Evolutionary conservation across 2,113 vertebrate genomes (phyloP).

Genomic region (Sorex araneus): DNA sequence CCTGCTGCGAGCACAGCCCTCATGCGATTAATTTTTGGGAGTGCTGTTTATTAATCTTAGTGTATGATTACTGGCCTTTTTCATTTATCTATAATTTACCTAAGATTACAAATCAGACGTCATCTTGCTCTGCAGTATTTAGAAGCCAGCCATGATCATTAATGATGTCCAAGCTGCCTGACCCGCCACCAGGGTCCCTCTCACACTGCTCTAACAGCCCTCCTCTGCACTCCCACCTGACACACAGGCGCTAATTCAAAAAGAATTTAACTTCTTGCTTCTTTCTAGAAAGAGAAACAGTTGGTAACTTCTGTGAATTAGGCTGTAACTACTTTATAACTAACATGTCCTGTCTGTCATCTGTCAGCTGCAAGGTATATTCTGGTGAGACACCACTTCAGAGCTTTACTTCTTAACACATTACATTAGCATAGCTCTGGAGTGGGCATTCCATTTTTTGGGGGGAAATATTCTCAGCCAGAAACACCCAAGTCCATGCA

Average conservation of each 20-base stretch:
- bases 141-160: conserved; percentile 92
- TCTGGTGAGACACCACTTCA: conserved; percentile 85
- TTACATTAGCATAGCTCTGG: conserved; percentile 80
- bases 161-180: conserved; percentile 90
- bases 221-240: conserved; percentile 89
- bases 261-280: conserved; percentile 90
- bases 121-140: conserved; percentile 94
- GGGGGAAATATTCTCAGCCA: conserved; percentile 84
- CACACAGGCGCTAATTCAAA: conserved; percentile 90
- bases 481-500: conserved; percentile 86
- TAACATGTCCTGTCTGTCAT: conserved; percentile 86
- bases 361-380: conserved; percentile 85
- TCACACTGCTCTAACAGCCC: conserved; percentile 90
- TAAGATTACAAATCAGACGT: conserved; percentile 92
- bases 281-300: conserved; percentile 90
- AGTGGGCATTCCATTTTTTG: conserved; percentile 82
- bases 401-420: conserved; percentile 81
- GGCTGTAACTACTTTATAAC: conserved; percentile 91
- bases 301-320: conserved; percentile 90
- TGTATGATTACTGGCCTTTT: conserved; percentile 93
- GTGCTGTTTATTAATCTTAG: conserved; percentile 93
- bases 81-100: conserved; percentile 93
- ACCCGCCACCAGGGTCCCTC: conserved; percentile 88
- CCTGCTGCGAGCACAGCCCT: conserved; percentile 89
- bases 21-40: conserved; percentile 90